phyloP scores from a whole-genome alignment of 2,888 invertebrate species.

The Acanthosoma haemorrhoidale region DNA sequence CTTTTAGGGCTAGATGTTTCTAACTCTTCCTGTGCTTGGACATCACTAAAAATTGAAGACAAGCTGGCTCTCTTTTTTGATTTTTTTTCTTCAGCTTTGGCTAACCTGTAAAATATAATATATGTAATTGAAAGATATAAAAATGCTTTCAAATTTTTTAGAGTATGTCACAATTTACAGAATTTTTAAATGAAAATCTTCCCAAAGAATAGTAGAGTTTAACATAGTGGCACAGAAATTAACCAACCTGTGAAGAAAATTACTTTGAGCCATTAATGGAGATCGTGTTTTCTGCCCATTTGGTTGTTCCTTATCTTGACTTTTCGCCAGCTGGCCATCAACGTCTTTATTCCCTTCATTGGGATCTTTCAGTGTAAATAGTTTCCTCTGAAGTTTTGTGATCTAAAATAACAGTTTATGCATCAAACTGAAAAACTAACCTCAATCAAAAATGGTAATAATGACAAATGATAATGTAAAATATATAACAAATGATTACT shows the following conservation, averaged over 20 bases:
- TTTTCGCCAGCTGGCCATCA: not conserved
- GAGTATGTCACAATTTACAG: too few relatives aligned
- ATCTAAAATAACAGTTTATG: conserved; percentile 18
- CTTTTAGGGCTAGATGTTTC: not conserved
- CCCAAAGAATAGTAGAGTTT: not conserved
- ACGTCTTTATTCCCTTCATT: conserved; percentile 2
- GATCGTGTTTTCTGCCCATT: conserved; percentile 19
- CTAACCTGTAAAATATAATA: conserved; percentile 14
- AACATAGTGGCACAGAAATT: too few relatives aligned
- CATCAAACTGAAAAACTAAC: conserved; percentile 16
- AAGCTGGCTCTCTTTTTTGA: not conserved
- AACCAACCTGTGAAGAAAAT: conserved; percentile 22
- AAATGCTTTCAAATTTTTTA: too few relatives aligned
- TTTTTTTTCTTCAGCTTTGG: conserved; percentile 27
- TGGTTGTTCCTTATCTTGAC: not conserved
- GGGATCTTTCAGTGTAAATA: conserved; percentile 12
- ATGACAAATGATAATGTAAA: not conserved
- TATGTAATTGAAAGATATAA: too few relatives aligned
- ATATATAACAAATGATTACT: not conserved
- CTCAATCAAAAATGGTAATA: not conserved
- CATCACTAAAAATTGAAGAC: conserved; percentile 15
- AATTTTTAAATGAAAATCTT: not conserved
- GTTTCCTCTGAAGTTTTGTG: conserved; percentile 18
- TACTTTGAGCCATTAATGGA: conserved; percentile 24
- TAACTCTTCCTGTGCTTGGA: not conserved